Conservation (phyloP, 2,113 vertebrate species). For the Engraulis encrasicolus region DNA sequence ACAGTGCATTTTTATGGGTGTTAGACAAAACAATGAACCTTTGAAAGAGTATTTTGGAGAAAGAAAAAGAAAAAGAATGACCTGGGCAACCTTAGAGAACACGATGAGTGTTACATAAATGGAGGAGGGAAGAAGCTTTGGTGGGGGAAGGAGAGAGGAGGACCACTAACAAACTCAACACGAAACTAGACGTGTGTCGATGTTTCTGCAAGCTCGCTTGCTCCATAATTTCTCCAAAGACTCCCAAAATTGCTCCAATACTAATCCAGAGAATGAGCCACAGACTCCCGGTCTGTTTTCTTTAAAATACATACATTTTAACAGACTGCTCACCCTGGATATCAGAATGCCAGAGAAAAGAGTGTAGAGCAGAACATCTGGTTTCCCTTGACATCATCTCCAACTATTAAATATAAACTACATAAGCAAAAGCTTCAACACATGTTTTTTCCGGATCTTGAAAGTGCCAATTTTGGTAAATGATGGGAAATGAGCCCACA, state of each 20-base stretch:
- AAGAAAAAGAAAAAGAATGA: not conserved
- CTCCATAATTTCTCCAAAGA: not conserved
- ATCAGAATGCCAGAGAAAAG: not conserved
- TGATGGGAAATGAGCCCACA: slow-evolving; percentile 41
- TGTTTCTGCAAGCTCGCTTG: not conserved
- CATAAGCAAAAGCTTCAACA: slow-evolving; percentile 34
- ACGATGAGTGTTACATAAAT: not conserved
- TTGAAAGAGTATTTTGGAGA: not conserved
- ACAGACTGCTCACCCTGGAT: not conserved
- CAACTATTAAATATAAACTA: slow-evolving; percentile 30
- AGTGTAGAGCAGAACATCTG: slow-evolving; percentile 22
- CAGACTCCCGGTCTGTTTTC: not conserved
- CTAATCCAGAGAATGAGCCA: not conserved
- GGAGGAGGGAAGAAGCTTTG: too few species aligned
- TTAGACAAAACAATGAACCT: not conserved
- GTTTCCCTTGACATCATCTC: not conserved
- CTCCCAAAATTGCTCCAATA: too few species aligned
- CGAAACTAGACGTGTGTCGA: not conserved
- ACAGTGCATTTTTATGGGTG: not conserved
- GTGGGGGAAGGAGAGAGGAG: too few species aligned
- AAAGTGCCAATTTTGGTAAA: slow-evolving; percentile 29
- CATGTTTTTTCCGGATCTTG: slow-evolving; percentile 43
- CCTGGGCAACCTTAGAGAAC: not conserved
- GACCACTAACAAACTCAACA: not conserved
- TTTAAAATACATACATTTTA: not conserved